A percentile compares a stretch with the other conserved stretches of the same genome.
These are phyloP conservation scores for Clarias laeviceps DNA, from an alignment of 2,797 vertebrate genomes.

Conservation along the genomic window DNA sequence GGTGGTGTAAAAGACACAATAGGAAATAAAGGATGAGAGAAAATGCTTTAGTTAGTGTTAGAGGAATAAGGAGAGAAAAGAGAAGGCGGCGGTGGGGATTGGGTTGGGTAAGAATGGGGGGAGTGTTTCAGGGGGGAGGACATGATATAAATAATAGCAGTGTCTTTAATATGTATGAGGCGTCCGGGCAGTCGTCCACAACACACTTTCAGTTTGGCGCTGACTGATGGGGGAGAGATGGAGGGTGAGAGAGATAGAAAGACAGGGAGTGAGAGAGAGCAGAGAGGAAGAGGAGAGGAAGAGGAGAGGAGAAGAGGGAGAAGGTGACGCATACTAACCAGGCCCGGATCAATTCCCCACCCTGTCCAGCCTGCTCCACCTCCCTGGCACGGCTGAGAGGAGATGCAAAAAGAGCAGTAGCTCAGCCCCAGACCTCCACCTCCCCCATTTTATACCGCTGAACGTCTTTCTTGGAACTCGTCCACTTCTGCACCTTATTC, in stretches of 20 bases:
- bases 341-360: slow-evolving; percentile 77
- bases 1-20: slow-evolving; percentile 20
- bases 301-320: slow-evolving; percentile 47
- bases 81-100: slow-evolving; percentile 47
- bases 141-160: slow-evolving; percentile 62
- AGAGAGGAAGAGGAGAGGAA: slow-evolving; percentile 34
- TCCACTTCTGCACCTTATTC: slow-evolving; percentile 12
- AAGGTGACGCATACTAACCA: slow-evolving; percentile 80
- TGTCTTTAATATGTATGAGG: slow-evolving; percentile 85
- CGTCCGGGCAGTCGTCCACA: slow-evolving; percentile 82
- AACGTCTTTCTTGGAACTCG: slow-evolving; percentile 19
- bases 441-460: slow-evolving; percentile 20
- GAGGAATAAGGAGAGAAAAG: slow-evolving; percentile 67
- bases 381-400: slow-evolving; percentile 43
- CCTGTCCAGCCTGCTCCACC: slow-evolving; percentile 50
- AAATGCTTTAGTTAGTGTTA: slow-evolving; percentile 57
- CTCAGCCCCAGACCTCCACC: slow-evolving; percentile 57
- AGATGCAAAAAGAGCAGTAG: slow-evolving; percentile 49
- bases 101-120: slow-evolving; percentile 71
- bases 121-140: slow-evolving; percentile 63
- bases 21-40: slow-evolving; percentile 39
- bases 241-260: slow-evolving; percentile 51
- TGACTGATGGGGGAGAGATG: slow-evolving; percentile 81
- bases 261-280: slow-evolving; percentile 39
- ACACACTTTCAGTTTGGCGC: slow-evolving; percentile 74